Evolutionary conservation across 2,113 vertebrate genomes (phyloP).

Genomic region (Phylloscopus trochiloides): DNA sequence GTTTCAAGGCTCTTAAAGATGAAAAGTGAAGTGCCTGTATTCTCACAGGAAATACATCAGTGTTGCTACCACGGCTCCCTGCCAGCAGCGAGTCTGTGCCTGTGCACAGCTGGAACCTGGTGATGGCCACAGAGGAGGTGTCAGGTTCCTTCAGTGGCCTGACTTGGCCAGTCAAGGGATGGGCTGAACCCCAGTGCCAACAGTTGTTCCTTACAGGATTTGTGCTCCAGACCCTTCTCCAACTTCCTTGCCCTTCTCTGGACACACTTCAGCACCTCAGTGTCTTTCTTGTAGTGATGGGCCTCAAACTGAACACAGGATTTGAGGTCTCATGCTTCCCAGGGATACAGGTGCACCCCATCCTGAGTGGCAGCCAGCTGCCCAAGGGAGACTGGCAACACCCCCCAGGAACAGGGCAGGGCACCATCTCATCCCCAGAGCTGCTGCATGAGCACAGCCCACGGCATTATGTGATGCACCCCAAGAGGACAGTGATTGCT

Average conservation of each 20-base stretch:
- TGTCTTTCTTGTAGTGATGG: accelerated
- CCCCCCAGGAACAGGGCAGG: not conserved
- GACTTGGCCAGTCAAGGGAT: no score
- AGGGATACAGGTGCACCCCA: accelerated
- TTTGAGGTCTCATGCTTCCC: not conserved
- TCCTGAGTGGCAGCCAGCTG: not conserved
- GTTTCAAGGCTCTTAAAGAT: not conserved
- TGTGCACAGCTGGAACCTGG: not conserved
- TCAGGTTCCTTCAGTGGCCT: not conserved
- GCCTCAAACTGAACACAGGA: not conserved
- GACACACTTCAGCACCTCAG: accelerated
- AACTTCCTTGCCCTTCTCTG: not conserved
- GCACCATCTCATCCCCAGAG: accelerated
- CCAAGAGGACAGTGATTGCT: not conserved
- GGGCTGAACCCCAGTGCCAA: not conserved
- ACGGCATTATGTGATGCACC: accelerated
- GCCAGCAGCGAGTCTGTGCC: not conserved
- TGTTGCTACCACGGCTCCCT: accelerated
- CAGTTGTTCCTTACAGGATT: not conserved
- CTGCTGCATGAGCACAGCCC: not conserved
- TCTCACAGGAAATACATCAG: accelerated
- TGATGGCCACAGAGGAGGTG: accelerated
- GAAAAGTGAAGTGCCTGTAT: not conserved
- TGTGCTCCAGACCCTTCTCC: not conserved
- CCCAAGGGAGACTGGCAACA: accelerated